Evolutionary conservation across 2,113 vertebrate species (phyloP).

Genomic region (Chascanopsetta lugubris): DNA sequence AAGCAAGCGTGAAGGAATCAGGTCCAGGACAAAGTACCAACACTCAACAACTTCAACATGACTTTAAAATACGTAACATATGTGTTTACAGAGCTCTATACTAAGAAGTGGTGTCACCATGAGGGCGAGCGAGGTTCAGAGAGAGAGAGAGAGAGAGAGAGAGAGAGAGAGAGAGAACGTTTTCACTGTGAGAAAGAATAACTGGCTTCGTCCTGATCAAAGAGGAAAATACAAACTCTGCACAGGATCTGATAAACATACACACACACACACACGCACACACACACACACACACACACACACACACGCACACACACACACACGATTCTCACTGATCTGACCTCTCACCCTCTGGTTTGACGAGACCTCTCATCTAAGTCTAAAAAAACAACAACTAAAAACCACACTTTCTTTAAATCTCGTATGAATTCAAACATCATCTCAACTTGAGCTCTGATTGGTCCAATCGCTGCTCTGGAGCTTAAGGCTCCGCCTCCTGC

Average conservation of each 20-base stretch:
- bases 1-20: slow-evolving; percentile 70
- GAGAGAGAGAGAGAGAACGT: background rate
- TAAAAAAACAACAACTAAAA: no score
- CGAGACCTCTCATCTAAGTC: no score
- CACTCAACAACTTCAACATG: slow-evolving; percentile 82
- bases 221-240: slow-evolving; percentile 23
- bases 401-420: no score
- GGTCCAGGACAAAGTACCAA: slow-evolving; percentile 88
- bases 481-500: no score
- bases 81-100: slow-evolving; percentile 68
- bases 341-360: no score
- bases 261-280: no score
- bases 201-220: slow-evolving; percentile 53
- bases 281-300: no score
- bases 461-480: background rate
- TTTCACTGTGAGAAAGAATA: slow-evolving; percentile 33
- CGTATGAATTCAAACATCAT: background rate
- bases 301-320: no score
- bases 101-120: slow-evolving; percentile 76
- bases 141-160: slow-evolving; percentile 8
- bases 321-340: no score
- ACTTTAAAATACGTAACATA: slow-evolving; percentile 79
- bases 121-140: slow-evolving; percentile 41
- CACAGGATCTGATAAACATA: no score
- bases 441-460: background rate